A percentile compares a stretch with the other conserved stretches of the same genome.
Evolutionary conservation across 2,113 vertebrate species (phyloP).

Genomic region (Onychostruthus taczanowskii): DNA sequence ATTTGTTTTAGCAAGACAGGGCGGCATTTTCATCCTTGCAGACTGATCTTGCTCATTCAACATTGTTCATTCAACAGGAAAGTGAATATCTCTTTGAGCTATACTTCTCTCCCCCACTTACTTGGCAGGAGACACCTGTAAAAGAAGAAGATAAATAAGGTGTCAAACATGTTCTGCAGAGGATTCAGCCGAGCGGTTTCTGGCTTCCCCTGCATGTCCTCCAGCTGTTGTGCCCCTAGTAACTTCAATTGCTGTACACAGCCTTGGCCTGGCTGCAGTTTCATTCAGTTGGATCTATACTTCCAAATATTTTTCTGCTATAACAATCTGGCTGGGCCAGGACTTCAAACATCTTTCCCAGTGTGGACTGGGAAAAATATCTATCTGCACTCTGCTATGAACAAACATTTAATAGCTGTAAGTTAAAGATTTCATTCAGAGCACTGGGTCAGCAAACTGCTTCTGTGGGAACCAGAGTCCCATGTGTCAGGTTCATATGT

Average conservation of each 20-base stretch:
- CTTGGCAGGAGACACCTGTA: conserved; percentile 62
- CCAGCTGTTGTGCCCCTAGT: conserved; percentile 60
- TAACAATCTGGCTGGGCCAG: neutral
- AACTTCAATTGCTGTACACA: conserved; percentile 37
- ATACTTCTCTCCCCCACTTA: conserved; percentile 32
- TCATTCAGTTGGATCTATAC: conserved; percentile 40
- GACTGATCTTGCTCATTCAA: conserved; percentile 52
- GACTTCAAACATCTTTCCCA: conserved; percentile 2
- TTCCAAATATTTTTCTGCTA: conserved; percentile 44
- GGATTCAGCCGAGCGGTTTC: conserved; percentile 61
- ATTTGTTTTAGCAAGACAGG: conserved; percentile 32
- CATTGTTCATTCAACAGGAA: conserved; percentile 63
- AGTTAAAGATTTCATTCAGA: neutral
- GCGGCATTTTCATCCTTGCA: conserved; percentile 47
- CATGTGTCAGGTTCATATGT: neutral
- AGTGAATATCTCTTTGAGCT: conserved; percentile 62
- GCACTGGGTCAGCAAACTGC: neutral
- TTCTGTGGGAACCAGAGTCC: neutral
- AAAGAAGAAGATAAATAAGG: conserved; percentile 68
- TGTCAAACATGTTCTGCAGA: conserved; percentile 69
- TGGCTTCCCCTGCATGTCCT: conserved; percentile 51
- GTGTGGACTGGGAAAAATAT: neutral
- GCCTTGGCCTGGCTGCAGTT: conserved; percentile 3
- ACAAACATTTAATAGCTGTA: neutral
- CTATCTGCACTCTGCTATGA: neutral